These are phyloP conservation scores for Dipus sagitta DNA, from an alignment of 2,797 vertebrate species.

Conservation along the genomic window DNA sequence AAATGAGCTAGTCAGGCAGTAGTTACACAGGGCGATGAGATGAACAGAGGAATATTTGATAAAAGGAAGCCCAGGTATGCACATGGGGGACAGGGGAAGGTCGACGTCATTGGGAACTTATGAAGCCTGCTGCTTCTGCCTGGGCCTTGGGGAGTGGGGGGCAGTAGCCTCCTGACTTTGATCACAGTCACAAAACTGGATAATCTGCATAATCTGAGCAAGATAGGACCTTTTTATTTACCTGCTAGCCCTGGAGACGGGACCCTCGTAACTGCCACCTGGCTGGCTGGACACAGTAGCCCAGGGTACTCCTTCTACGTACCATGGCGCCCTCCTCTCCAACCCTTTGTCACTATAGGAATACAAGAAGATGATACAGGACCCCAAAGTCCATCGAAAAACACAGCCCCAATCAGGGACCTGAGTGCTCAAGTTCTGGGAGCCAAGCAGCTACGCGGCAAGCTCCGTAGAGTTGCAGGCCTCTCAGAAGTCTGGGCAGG, in stretches of 20 bases:
- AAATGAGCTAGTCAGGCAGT: slow-evolving; percentile 88
- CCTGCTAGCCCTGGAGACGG: background rate
- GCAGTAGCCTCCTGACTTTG: background rate
- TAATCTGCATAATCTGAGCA: background rate
- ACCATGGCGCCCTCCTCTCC: background rate
- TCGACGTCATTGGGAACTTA: slow-evolving; percentile 76
- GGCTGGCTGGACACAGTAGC: background rate
- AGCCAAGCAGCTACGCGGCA: background rate
- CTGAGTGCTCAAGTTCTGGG: background rate
- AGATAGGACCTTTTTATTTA: background rate
- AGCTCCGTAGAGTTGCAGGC: background rate
- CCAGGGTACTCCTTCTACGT: background rate
- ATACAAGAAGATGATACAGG: background rate
- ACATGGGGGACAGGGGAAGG: slow-evolving; percentile 80
- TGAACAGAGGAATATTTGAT: slow-evolving; percentile 87
- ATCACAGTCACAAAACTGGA: background rate
- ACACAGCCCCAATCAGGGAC: background rate
- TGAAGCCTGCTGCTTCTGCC: slow-evolving; percentile 77
- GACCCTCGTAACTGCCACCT: background rate
- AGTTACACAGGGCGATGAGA: slow-evolving; percentile 86
- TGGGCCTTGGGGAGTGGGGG: background rate
- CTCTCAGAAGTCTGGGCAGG: background rate
- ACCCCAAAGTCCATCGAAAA: background rate
- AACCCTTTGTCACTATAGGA: background rate
- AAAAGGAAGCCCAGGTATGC: slow-evolving; percentile 81